A percentile compares a stretch with the other conserved stretches of the same genome.
Evolutionary conservation across 2,888 invertebrate genomes (phyloP).

Genomic region (Cephus rjabovi): DNA sequence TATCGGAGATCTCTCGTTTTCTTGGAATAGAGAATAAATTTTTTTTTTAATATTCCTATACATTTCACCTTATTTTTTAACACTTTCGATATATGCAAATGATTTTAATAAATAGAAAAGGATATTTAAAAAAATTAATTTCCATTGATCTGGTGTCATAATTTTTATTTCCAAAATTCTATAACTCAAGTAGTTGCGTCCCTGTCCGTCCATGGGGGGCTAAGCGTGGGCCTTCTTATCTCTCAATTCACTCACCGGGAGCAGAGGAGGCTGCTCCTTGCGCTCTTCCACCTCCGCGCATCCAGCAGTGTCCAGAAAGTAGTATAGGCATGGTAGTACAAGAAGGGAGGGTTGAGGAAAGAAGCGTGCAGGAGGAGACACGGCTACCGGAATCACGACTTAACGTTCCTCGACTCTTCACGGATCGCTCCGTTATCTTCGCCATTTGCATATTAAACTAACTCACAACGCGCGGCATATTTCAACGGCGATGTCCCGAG

Average conservation of each 20-base stretch:
- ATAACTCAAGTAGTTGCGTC: slow-evolving; percentile 30
- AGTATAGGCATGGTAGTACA: slow-evolving; percentile 27
- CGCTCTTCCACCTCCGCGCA: slow-evolving; percentile 6
- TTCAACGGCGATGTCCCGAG: slow-evolving; percentile 36
- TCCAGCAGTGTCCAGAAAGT: slow-evolving; percentile 21
- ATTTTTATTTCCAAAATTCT: neutral
- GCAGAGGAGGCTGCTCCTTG: slow-evolving; percentile 16
- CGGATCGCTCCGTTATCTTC: slow-evolving; percentile 62
- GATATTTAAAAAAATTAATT: neutral
- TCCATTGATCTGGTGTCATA: neutral
- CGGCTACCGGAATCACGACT: slow-evolving; percentile 66
- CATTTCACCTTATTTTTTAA: neutral
- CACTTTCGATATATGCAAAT: neutral
- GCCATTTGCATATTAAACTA: slow-evolving; percentile 67
- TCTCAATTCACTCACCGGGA: slow-evolving; percentile 59
- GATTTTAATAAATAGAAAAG: neutral
- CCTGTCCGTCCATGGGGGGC: slow-evolving; percentile 40
- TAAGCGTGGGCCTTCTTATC: slow-evolving; percentile 58
- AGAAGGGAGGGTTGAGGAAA: slow-evolving; percentile 22
- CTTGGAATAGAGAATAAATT: neutral
- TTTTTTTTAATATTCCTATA: no score
- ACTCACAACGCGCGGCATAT: slow-evolving; percentile 64
- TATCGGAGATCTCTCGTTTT: neutral
- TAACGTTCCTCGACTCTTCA: slow-evolving; percentile 59
- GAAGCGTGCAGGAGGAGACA: slow-evolving; percentile 48